Evolutionary conservation across 2,888 invertebrate genomes (phyloP), one percentile per base, ranked within the genome.

Genomic region (Meiosimyza platycephala): DNA sequence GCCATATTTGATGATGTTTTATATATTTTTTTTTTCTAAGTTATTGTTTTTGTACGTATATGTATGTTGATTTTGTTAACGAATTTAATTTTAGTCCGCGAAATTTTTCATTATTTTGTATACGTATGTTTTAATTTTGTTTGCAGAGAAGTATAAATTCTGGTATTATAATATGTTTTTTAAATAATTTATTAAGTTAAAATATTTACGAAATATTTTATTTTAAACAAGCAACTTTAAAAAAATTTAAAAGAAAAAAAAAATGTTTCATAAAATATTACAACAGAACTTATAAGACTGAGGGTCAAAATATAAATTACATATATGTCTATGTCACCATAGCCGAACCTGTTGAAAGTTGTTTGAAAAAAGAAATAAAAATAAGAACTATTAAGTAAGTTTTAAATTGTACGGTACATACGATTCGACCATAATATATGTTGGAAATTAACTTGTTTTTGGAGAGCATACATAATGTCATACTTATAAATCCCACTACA

Each of bases 261-360:
- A 22, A 28, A 7, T 28, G 28, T 28, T 28, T 28, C 28, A 28
- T 22, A 51, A 9, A 64, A 64, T n/a, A 50, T 15, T 40, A 55
- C 40, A 67, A 51, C 67, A 67, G 40, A 67, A 67, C 48, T 15
- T 57, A 66, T 57, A 67, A 67, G 67, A 67, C 67, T 67, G 67
- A 67, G 18, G 66, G 66, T 66, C 64, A 64, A 64, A 18, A 51
- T 22, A 51, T 51, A 64, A 18, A 40, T 40, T 40, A 40, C 6
- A 40, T 7, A 40, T 40, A 9, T 40, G 1, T 40, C 40, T 40
- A 40, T 51, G 59, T 64, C 18, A 50, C 47, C 22, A 50, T 16
- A 62, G 40, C 40, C n/a, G 47, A 15, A 16, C 28, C 63, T 47
- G 48, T 47, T 40, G n/a, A 47, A 47, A 63, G 47, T 48, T 62